Evolutionary conservation across 2,888 invertebrate species (phyloP).

Genomic region (Synanthedon andrenaeformis): DNA sequence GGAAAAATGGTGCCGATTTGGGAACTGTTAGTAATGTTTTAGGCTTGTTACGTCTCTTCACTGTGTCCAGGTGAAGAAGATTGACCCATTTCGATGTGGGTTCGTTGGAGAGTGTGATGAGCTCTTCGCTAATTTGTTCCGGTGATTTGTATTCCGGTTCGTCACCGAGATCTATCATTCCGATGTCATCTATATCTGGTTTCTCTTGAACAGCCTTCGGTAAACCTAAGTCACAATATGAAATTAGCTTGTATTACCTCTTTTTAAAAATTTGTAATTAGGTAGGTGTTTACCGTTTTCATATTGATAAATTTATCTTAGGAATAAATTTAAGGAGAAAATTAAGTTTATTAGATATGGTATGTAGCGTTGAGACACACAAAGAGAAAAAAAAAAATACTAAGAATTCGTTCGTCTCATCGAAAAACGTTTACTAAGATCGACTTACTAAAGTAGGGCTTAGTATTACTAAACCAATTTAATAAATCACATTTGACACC

Average conservation of each 20-base stretch:
- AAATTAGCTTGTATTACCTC: neutral
- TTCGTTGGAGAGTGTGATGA: conserved; percentile 87
- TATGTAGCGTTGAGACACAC: neutral
- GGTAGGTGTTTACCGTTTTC: too few species aligned
- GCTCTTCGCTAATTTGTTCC: conserved; percentile 78
- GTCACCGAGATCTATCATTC: conserved; percentile 48
- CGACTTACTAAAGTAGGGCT: too few species aligned
- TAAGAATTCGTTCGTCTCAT: neutral
- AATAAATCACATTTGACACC: too few species aligned
- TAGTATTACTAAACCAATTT: too few species aligned
- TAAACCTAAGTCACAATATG: conserved; percentile 26
- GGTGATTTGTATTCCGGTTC: conserved; percentile 77
- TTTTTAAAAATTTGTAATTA: conserved; percentile 5
- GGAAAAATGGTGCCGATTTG: conserved; percentile 94
- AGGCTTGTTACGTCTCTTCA: conserved; percentile 91
- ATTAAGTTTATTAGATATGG: neutral
- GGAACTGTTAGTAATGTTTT: conserved; percentile 84
- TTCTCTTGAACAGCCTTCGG: conserved; percentile 59
- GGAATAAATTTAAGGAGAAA: too few species aligned
- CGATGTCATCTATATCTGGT: conserved; percentile 54
- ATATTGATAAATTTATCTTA: too few species aligned
- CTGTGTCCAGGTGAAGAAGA: conserved; percentile 85
- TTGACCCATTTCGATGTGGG: conserved; percentile 94
- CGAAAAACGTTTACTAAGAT: too few species aligned
- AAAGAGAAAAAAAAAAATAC: neutral